Percentiles rank a stretch among this genome's conserved stretches.
phyloP scores from a whole-genome alignment of 1,140 invertebrate species.

The Chrysopa pallens region DNA sequence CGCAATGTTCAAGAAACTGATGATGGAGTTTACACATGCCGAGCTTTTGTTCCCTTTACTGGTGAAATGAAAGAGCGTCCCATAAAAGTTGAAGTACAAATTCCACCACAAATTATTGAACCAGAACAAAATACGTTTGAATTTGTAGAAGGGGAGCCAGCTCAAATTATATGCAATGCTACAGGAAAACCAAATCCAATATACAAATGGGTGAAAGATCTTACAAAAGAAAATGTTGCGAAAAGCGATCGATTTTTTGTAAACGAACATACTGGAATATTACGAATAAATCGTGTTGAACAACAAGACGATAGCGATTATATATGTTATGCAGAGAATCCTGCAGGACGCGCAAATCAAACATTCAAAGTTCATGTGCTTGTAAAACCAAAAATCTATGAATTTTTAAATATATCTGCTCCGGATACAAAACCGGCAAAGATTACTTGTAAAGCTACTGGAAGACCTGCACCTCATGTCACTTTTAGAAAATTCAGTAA shows the following conservation, averaged over 20 bases:
- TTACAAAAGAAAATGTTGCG: conserved; percentile 43
- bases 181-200: conserved; percentile 64
- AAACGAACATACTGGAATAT: conserved; percentile 38
- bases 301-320: conserved; percentile 63
- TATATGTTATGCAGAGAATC: conserved; percentile 65
- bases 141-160: conserved; percentile 51
- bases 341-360: conserved; percentile 48
- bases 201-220: conserved; percentile 60
- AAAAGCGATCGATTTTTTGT: conserved; percentile 53
- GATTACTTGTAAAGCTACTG: conserved; percentile 55
- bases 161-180: conserved; percentile 54
- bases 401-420: conserved; percentile 54
- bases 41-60: conserved; percentile 59
- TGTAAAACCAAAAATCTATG: conserved; percentile 60
- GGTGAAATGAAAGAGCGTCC: conserved; percentile 54
- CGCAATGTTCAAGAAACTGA: conserved; percentile 60
- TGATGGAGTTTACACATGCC: conserved; percentile 69
- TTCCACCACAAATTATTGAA: conserved; percentile 45
- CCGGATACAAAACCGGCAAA: conserved; percentile 39
- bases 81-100: conserved; percentile 66
- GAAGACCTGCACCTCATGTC: conserved; percentile 56
- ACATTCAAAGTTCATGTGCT: conserved; percentile 46
- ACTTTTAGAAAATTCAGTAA: conserved; percentile 47
- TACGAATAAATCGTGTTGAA: conserved; percentile 43
- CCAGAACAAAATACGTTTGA: conserved; percentile 39